These are phyloP conservation scores for Labroides dimidiatus DNA, from an alignment of 2,797 vertebrate species.

Conservation along the genomic window DNA sequence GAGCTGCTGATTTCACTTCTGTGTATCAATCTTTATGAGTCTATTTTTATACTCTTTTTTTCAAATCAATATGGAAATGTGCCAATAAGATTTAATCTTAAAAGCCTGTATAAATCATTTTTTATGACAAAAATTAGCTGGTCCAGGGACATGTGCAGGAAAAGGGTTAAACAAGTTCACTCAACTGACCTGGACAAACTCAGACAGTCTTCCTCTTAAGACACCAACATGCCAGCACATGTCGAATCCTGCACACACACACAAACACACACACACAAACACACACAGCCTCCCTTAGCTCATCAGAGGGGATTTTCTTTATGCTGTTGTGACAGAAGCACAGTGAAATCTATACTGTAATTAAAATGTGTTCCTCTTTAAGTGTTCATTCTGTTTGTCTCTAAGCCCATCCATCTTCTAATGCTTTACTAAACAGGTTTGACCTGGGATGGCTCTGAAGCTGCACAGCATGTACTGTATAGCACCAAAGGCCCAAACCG, in stretches of 20 bases:
- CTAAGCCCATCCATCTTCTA: conserved; percentile 53
- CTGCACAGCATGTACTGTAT: conserved; percentile 37
- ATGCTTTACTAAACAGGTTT: conserved; percentile 66
- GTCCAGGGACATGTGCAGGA: conserved; percentile 41
- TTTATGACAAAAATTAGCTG: neutral
- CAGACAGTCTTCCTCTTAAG: conserved; percentile 43
- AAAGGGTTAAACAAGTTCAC: conserved; percentile 68
- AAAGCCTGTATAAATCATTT: neutral
- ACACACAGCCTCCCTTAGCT: conserved; percentile 25
- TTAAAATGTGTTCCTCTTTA: conserved; percentile 59
- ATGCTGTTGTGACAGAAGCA: conserved; percentile 47
- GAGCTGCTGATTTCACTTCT: conserved; percentile 26
- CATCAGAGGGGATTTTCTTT: conserved; percentile 29
- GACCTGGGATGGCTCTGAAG: conserved; percentile 63
- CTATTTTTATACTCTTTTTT: neutral
- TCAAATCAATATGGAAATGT: neutral
- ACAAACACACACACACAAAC: too few relatives aligned
- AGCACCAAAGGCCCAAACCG: conserved; percentile 54
- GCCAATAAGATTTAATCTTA: neutral
- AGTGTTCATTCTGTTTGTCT: conserved; percentile 55
- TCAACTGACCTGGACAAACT: conserved; percentile 53
- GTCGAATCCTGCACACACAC: conserved; percentile 1
- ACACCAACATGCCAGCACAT: conserved; percentile 34
- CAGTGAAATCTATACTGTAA: conserved; percentile 63
- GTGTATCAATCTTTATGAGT: conserved; percentile 1